Percentiles rank a stretch among this genome's conserved stretches.
These are phyloP conservation scores for Phacellophora camtschatica DNA, from an alignment of 30 jellyfish, hydroid and myxozoan species.

Conservation along the genomic window DNA sequence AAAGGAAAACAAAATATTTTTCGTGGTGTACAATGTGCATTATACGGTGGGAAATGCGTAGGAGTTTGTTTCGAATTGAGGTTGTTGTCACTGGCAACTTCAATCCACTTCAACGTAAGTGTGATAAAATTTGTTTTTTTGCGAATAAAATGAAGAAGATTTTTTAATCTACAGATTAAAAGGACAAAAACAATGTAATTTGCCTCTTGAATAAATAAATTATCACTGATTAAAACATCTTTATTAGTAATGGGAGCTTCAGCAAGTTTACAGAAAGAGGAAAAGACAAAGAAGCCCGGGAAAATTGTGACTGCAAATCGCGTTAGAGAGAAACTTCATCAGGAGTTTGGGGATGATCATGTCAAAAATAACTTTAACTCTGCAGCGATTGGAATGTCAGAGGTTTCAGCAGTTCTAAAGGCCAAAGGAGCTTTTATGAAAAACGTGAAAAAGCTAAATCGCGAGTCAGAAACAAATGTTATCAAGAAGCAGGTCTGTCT, in stretches of 20 bases:
- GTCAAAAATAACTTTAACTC: neutral
- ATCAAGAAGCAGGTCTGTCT: conserved; percentile 61
- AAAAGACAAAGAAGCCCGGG: neutral
- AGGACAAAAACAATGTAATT: neutral
- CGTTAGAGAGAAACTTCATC: conserved; percentile 36
- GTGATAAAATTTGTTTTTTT: neutral
- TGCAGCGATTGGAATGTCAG: conserved; percentile 32
- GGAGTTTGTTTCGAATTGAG: neutral
- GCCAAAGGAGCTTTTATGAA: conserved; percentile 75
- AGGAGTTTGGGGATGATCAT: conserved; percentile 36
- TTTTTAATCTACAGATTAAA: no score
- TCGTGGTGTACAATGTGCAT: neutral
- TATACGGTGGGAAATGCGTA: neutral
- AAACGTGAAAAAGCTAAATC: neutral
- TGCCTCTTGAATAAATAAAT: no score
- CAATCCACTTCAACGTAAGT: no score
- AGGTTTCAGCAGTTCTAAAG: conserved; percentile 65
- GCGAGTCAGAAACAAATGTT: neutral
- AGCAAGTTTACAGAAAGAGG: conserved; percentile 57
- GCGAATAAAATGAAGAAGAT: neutral
- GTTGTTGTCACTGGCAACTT: neutral
- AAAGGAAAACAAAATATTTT: neutral
- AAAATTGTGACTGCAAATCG: conserved; percentile 27
- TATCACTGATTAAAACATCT: no score
- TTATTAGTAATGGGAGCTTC: conserved; percentile 52